Base-by-base conservation (phyloP, 2,797 vertebrate genomes). In the Alauda arvensis region DNA sequence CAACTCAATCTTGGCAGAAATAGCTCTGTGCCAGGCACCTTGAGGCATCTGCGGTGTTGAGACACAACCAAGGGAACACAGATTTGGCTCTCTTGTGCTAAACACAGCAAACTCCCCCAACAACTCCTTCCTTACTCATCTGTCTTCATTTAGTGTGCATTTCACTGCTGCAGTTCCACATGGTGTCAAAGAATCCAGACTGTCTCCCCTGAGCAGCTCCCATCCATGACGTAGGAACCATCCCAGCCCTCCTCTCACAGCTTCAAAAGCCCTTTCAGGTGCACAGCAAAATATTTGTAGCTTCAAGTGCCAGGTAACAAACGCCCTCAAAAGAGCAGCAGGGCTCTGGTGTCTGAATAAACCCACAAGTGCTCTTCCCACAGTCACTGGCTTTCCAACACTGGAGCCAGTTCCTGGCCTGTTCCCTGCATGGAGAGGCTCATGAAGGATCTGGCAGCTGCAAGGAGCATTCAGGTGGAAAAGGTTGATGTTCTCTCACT, bases 141-240 rank as follows among this genome's bases (percentile, higher is more conserved):
- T 76, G 37, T 28, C 83, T 60, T 26, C 24, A 53, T 28, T 85
- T 55, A 56, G 52, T 4, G 1, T 2, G 28, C 29, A 18, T 39
- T 77, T 84, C 65, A 49, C 61, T 53, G 5, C 75, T 20, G 63
- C 56, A 52, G 29, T 18, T 59, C 59, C 29, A 71, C 21, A 4
- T 14, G 4, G 7, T 1, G 10, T 1, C 34, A 52, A 57, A 53
- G 65, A 59, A 61, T 16, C 60, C 21, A 23, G 21, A 23, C 16
- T 10, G 34, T 24, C 56, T 59, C 24, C 26, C 33, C 26, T 3
- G 5, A 0, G 0, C n/a, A 14, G 8, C 21, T 57, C 71, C 23
- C 21, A 53, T 14, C 53, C 33, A 6, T 0, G 16, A 15, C n/a
- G 75, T 21, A 8, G 0, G 12, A 57, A 56, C 1, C 63, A 63